These are phyloP conservation scores for Thereva unica DNA, from an alignment of 2,888 invertebrate species.

Conservation along the genomic window DNA sequence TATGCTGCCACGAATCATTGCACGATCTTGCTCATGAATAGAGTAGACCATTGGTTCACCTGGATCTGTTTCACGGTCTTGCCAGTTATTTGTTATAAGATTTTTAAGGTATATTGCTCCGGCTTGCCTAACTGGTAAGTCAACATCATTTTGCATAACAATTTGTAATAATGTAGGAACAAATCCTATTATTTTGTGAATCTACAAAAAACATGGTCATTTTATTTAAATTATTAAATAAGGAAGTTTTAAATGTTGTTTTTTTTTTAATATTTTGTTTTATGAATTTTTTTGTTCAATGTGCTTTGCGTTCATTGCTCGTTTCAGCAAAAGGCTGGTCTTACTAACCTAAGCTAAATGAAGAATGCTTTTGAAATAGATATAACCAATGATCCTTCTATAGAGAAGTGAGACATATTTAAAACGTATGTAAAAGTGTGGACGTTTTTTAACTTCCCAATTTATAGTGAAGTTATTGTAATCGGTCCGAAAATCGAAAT, in stretches of 20 bases:
- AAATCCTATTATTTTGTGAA: conserved; percentile 95
- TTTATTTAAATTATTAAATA: conserved; percentile 6
- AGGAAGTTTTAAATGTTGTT: conserved; percentile 1
- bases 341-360: too few relatives aligned
- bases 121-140: conserved; percentile 92
- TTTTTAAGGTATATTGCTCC: conserved; percentile 97
- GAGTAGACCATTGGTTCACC: conserved; percentile 78
- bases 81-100: conserved; percentile 86
- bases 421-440: too few relatives aligned
- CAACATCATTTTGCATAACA: conserved; percentile 86
- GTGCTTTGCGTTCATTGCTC: too few relatives aligned
- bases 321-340: too few relatives aligned
- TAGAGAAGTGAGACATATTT: too few relatives aligned
- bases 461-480: too few relatives aligned
- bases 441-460: too few relatives aligned
- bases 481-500: too few relatives aligned
- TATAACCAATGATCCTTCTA: too few relatives aligned
- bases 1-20: conserved; percentile 87
- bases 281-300: too few relatives aligned
- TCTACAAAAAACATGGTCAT: conserved; percentile 60
- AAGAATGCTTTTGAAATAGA: too few relatives aligned
- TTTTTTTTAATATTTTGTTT: conserved; percentile 6
- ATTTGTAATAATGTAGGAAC: conserved; percentile 91
- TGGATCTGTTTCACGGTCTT: conserved; percentile 75
- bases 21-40: conserved; percentile 95